Base-by-base conservation (phyloP, 2,888 invertebrate species). In the Apotomis betuletana region DNA sequence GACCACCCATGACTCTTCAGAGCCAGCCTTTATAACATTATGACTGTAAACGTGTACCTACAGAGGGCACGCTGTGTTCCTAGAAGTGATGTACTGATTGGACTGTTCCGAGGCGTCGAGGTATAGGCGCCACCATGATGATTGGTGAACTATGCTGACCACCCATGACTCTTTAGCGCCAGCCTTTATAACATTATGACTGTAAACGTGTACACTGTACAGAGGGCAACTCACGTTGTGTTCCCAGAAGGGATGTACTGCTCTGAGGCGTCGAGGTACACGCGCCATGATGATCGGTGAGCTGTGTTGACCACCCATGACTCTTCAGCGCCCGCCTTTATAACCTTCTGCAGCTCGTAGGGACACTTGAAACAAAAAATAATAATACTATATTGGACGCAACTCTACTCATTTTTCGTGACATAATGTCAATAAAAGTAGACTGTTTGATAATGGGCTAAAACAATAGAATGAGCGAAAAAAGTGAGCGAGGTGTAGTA, bases 281-380 rank as follows among this genome's bases (percentile, higher is more conserved):
- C 87, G 80, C 95, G 90, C 91, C 95, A 95, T 61, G 92, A 94
- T 55, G 94, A 82, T 0, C 90, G 86, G 49, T 93, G 91, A 0
- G 94, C 91, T 0, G 95, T 95, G 78, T 90, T 90, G 13, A 94
- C 85, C 77, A 89, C 93, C 82, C 95, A 87, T 70, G 90, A 87
- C 59, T 84, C 78, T 64, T 89, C 87, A 0, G 78, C 68, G 1
- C 85, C 88, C 0, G 82, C 81, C n/a, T 80, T 67, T 70, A 94
- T 77, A 38, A 79, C 81, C 79, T 91, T 90, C 77, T 94, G 88
- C 76, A 94, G 94, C 74, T 93, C 92, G 80, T 94, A 96, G 0
- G 96, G 96, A 80, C 96, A 96, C 96, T 96, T 85, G 41, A 83
- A 85, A 69, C 72, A 71, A 67, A 54, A 63, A 4, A 44, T 27